Base-by-base conservation (phyloP, 2,888 invertebrate genomes). In the Pollenia amentaria region DNA sequence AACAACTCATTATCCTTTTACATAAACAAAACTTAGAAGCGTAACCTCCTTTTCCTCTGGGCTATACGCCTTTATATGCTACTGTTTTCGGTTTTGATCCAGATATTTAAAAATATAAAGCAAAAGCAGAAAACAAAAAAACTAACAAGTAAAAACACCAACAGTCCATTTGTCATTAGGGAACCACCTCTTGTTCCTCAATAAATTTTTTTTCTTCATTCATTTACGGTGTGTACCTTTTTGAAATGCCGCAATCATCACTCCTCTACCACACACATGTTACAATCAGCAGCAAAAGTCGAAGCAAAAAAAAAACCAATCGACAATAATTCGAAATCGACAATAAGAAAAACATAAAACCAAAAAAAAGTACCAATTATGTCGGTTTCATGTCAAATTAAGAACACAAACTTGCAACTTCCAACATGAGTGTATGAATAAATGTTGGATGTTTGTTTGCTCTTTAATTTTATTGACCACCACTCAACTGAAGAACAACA, bases 301-400 rank as follows among this genome's bases (percentile, higher is more conserved):
- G 29, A 29, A 29, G 3, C n/a, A n/a, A 3, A 44, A 73, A 48
- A 82, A 70, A 78, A 79, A 75, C 69, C 40, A 77, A 85, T 85
- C 82, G 87, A 77, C 80, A 81, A 87, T 84, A 84, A 84, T 83
- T 83, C 65, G 75, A 83, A 81, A 60, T 80, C 83, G 51, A 57
- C 76, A 69, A 79, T 42, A 79, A 62, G 60, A 79, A 38, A 10
- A 72, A 14, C 60, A 72, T 62, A 72, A 62, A 88, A 81, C 70
- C 79, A 84, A 21, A 42, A 77, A 76, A 65, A 78, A 77, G 83
- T 64, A 85, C 84, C 88, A 89, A 89, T 89, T 89, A 89, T 88
- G 89, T 89, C 86, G 88, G 85, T 89, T 89, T 89, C 89, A 89
- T 89, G 89, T 89, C 89, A 89, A 89, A 89, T 89, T 89, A 88